Base-by-base conservation (phyloP, 2,888 invertebrate species). In the Cecidostiba fungosa region DNA sequence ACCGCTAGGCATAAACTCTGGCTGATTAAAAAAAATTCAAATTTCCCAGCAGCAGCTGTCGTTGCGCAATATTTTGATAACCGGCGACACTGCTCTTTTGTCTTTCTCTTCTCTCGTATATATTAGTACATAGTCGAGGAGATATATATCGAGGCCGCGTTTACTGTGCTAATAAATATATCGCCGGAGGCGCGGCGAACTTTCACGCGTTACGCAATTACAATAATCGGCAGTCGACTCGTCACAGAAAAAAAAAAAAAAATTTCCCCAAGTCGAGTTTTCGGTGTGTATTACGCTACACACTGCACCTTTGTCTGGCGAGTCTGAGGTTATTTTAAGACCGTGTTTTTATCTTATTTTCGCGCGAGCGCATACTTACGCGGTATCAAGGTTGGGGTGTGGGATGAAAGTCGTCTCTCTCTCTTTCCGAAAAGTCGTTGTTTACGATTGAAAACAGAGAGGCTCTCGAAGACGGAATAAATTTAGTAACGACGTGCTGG, bases 201-300 rank as follows among this genome's bases (percentile, higher is more conserved):
- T 85, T 85, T 85, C 85, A 82, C 85, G 43, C 43, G 78, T 85
- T 85, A 78, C 82, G 82, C 78, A 82, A 85, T 85, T 78, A 69
- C 43, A 82, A 82, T 82, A 82, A 82, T 82, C 77, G 54, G 8
- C 54, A n/a, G 54, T 0, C 50, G 50, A 16, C 50, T 50, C 16
- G 50, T 19, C 50, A 50, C 50, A 76, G 54, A 10, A 76, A 59
- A 72, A 59, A 79, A 76, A 62, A 47, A 76, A 59, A 72, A 59
- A 79, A 76, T 72, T 32, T 29, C 43, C 43, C 43, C 0, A 1
- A 43, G 43, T 32, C 54, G 74, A 32, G 19, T 19, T 54, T 79
- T 77, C 59, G 66, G 66, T 3, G 66, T 14, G 23, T 29, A 26
- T 29, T 66, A 29, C 66, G 66, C 66, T 10, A 26, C 4, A 19